Base-by-base conservation (phyloP, 2,113 vertebrate genomes). In the Fregetta grallaria region DNA sequence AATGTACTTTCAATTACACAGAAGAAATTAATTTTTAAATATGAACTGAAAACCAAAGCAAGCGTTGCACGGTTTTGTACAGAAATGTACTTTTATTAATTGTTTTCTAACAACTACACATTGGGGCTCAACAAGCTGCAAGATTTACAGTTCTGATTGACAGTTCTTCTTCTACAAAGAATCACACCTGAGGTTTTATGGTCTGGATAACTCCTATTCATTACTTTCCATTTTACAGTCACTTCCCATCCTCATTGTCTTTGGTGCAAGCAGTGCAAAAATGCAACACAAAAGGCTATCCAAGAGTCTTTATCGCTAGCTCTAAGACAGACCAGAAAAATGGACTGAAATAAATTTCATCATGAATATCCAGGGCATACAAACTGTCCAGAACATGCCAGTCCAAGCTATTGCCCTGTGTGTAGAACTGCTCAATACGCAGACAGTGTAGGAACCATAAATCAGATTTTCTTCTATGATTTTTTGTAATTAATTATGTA, bases 11-110 rank as follows among this genome's bases (percentile, higher is more conserved):
- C 77, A 88, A 70, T 34, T 45, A 68, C 32, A 65, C 27, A 88
- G 56, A 92, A 68, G 32, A 91, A 93, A 92, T 40, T 34, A 22
- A 61, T 88, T 95, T 94, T 95, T 52, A 67, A 91, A 85, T 52
- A 59, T 6, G 13, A 92, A 65, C 1, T 42, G 58, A 65, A 92
- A 95, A 78, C n/a, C 52, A 85, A 91, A 79, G 68, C 63, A 76
- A 62, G 38, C 3, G 1, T 45, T 73, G 62, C 62, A 86, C 0
- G 0, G n/a, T 47, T 79, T 66, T 0, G 3, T 59, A 77, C 16
- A 88, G 72, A 88, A 84, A 74, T 42, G 32, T 45, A 85, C 11
- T 62, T 75, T 36, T 74, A 55, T 66, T 56, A 42, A 44, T 88
- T 87, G 52, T 66, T 87, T 77, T 73, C 77, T 62, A 53, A 44